Evolutionary conservation across 2,797 vertebrate species (phyloP), one percentile per base, ranked within the genome.

Genomic region (Erpetoichthys calabaricus): DNA sequence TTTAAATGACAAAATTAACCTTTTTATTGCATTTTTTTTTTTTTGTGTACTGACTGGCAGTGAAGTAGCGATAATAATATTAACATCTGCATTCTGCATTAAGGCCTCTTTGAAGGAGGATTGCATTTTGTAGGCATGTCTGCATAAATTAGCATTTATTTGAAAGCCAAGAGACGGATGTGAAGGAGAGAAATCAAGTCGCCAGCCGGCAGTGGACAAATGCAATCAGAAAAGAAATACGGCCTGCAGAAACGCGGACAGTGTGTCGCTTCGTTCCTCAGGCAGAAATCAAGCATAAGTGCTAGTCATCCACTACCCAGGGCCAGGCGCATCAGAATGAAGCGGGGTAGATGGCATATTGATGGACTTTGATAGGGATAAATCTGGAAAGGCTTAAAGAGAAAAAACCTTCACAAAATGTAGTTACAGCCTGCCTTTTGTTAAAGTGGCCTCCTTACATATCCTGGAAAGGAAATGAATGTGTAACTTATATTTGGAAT

Each of bases 1-100:
- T 9, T 10, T n/a, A 49, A 42, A 42, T 50, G 45, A n/a, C 8
- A 51, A 9, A 3, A n/a, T 58, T 51, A 8, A n/a, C 46, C n/a
- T 56, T 45, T 56, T 45, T 8, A 42, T 58, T 58, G 42, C 47
- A 58, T 51, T 51, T 58, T 7, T n/a, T 44, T 58, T 49, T 45
- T 56, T 10, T 42, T 8, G 7, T 47, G 45, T 7, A 9, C 8
- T 5, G 50, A 57, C 42, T 51, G 8, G 44, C 25, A 25, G 42
- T 42, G 9, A 50, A 44, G 51, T 10, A 43, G 42, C 50, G 43
- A 50, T n/a, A n/a, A 47, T n/a, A 51, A 44, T 50, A 57, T 49
- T 57, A 45, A 47, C 43, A 47, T 47, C 56, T 42, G 10, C 9
- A 25, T 57, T 57, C 45, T 57, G n/a, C 56, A 47, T 7, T 57